Evolutionary conservation across 2,113 vertebrate species (phyloP).

Genomic region (Panthera leo): DNA sequence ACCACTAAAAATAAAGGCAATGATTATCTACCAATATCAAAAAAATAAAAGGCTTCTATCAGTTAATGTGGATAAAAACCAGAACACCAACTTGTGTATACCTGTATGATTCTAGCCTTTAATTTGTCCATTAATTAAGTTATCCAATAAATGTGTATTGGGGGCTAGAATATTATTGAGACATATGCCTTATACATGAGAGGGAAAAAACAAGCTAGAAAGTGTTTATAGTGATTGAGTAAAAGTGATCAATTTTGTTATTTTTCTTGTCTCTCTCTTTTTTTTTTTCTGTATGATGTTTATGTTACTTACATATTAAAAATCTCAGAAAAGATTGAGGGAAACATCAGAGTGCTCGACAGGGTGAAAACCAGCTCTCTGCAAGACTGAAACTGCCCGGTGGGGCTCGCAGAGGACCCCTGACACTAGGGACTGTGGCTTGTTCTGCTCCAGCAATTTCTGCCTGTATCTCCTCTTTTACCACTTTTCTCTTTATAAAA

Average conservation of each 20-base stretch:
- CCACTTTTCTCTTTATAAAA: not conserved
- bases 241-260: not conserved
- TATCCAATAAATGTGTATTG: not conserved
- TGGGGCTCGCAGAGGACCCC: no score
- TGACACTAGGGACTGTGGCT: not conserved
- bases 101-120: not conserved
- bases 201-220: not conserved
- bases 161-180: not conserved
- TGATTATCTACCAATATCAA: not conserved
- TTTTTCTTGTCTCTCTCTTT: not conserved
- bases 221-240: not conserved
- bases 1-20: not conserved
- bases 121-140: not conserved
- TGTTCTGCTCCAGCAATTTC: not conserved
- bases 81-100: not conserved
- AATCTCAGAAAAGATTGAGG: not conserved
- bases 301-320: constrained; percentile 9
- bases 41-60: not conserved
- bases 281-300: not conserved
- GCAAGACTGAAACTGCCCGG: not conserved
- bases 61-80: not conserved
- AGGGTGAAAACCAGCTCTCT: not conserved
- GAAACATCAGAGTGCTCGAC: not conserved
- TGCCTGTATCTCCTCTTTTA: not conserved
- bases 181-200: not conserved